A percentile compares a stretch with the other conserved stretches of the same genome.
phyloP scores from a whole-genome alignment of 2,113 vertebrate genomes.

The Argyrosomus japonicus region DNA sequence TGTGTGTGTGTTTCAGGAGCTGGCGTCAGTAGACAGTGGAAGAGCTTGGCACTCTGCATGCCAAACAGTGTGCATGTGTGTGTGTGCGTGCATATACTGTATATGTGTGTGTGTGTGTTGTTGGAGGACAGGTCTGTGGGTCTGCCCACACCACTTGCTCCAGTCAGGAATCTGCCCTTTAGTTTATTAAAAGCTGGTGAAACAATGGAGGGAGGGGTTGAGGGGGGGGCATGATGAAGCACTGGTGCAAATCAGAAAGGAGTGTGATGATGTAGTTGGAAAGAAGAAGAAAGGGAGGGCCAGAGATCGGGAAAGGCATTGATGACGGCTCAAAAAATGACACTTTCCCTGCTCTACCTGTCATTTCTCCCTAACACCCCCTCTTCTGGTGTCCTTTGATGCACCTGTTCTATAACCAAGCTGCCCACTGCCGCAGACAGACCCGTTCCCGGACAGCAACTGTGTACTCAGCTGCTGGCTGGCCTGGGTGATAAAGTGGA shows the following conservation, averaged over 20 bases:
- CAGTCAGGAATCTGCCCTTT: slow-evolving; percentile 86
- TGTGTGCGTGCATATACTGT: slow-evolving; percentile 37
- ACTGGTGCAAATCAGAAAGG: slow-evolving; percentile 30
- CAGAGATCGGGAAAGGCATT: background rate
- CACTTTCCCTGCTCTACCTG: slow-evolving; percentile 51
- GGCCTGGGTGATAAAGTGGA: slow-evolving; percentile 16
- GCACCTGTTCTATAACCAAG: slow-evolving; percentile 58
- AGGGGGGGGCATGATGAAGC: slow-evolving; percentile 18
- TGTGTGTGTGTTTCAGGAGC: slow-evolving; percentile 58
- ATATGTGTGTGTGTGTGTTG: slow-evolving; percentile 38
- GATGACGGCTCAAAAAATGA: background rate
- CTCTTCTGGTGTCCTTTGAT: slow-evolving; percentile 19
- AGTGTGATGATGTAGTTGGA: slow-evolving; percentile 41
- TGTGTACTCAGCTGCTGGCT: slow-evolving; percentile 59
- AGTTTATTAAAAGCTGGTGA: slow-evolving; percentile 88
- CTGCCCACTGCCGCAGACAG: slow-evolving; percentile 18
- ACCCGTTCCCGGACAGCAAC: slow-evolving; percentile 39
- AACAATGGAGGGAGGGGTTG: slow-evolving; percentile 80
- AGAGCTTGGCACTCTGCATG: slow-evolving; percentile 85
- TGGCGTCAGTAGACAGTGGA: slow-evolving; percentile 78
- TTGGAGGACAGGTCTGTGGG: slow-evolving; percentile 63
- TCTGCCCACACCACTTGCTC: slow-evolving; percentile 11
- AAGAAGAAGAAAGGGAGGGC: slow-evolving; percentile 23
- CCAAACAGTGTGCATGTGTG: slow-evolving; percentile 66
- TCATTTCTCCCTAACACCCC: background rate